Conservation (phyloP, 2,113 vertebrate species). For the Neotragus pygmaeus region DNA sequence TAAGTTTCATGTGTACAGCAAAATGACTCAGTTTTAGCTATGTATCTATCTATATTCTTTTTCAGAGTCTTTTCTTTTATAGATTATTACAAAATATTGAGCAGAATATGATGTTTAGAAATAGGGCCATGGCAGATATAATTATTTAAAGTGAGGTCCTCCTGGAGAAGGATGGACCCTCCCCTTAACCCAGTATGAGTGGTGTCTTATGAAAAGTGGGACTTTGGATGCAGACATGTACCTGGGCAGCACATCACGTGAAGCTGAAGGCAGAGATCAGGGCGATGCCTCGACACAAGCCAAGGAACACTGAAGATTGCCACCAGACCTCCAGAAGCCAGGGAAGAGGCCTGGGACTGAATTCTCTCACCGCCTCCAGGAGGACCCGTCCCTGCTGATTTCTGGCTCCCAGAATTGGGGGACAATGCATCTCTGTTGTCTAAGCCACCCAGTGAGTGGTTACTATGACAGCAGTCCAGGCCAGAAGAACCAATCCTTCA, state of each 20-base stretch:
- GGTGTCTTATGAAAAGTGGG: neutral
- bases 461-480: neutral
- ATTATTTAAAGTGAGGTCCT: neutral
- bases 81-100: neutral
- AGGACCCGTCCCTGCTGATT: neutral
- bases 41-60: neutral
- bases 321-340: neutral
- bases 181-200: neutral
- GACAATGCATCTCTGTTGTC: neutral
- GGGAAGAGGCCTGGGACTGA: neutral
- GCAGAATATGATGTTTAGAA: neutral
- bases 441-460: neutral
- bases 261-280: neutral
- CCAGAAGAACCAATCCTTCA: neutral
- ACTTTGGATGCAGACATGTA: neutral
- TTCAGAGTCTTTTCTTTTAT: neutral
- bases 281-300: rapidly evolving
- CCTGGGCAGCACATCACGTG: rapidly evolving
- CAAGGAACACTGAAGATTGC: neutral
- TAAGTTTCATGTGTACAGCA: neutral
- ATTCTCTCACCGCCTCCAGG: neutral
- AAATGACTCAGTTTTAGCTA: neutral
- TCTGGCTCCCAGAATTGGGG: neutral
- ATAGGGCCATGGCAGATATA: neutral
- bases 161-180: neutral